Evolutionary conservation across 30 jellyfish, hydroid and myxozoan genomes (phyloP).

Genomic region (Rhopilema esculentum): DNA sequence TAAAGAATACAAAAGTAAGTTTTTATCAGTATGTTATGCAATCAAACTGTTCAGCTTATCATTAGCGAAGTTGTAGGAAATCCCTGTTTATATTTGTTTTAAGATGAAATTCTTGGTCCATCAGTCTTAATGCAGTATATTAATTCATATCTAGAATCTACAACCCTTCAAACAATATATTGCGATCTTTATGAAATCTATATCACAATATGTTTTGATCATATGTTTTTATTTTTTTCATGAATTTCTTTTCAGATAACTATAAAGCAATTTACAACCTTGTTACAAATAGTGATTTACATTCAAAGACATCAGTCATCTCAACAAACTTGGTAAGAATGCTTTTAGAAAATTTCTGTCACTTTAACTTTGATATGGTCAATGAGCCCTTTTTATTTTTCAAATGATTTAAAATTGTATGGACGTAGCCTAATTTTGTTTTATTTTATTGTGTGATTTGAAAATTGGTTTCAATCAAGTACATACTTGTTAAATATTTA

Average conservation of each 20-base stretch:
- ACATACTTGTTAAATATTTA: too few species aligned
- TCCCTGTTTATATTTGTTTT: too few species aligned
- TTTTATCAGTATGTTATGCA: background rate
- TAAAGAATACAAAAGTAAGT: slow-evolving; percentile 56
- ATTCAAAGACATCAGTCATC: slow-evolving; percentile 31
- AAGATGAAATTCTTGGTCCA: background rate
- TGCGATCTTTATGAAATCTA: background rate
- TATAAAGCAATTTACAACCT: slow-evolving; percentile 73
- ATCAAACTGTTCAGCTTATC: too few species aligned
- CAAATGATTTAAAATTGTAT: too few species aligned
- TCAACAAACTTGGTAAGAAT: slow-evolving; percentile 63
- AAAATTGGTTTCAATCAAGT: too few species aligned
- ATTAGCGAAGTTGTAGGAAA: too few species aligned
- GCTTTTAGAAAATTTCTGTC: background rate
- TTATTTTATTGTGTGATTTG: too few species aligned
- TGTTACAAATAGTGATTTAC: slow-evolving; percentile 73
- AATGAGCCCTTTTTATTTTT: too few species aligned
- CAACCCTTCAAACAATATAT: background rate
- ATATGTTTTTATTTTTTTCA: background rate
- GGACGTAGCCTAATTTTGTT: too few species aligned
- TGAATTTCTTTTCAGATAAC: slow-evolving; percentile 21
- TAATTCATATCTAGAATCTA: too few species aligned
- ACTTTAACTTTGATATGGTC: background rate
- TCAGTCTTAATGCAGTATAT: background rate
- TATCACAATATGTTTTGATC: background rate